phyloP scores from a whole-genome alignment of 2,113 vertebrate genomes.

The Hippocampus mohnikei region DNA sequence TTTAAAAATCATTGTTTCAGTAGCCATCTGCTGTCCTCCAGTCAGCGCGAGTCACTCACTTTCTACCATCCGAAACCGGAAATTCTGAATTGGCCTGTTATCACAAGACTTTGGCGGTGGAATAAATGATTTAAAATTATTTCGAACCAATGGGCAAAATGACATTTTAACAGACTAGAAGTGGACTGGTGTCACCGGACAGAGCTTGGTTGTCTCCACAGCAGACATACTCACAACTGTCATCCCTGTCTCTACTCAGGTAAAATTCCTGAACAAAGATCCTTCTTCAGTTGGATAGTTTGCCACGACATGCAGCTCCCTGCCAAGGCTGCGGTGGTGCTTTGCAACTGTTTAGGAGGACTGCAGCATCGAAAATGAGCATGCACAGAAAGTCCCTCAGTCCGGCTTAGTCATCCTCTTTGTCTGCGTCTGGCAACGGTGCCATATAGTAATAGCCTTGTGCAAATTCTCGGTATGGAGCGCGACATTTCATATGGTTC shows the following conservation, averaged over 20 bases:
- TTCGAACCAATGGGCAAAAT: neutral
- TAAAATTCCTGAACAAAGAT: slow-evolving; percentile 56
- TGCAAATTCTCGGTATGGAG: slow-evolving; percentile 24
- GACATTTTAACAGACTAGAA: neutral
- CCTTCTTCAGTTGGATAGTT: slow-evolving; percentile 55
- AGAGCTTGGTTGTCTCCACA: neutral
- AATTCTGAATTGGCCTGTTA: no score
- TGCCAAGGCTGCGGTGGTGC: slow-evolving; percentile 54
- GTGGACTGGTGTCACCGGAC: neutral
- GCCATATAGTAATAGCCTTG: slow-evolving; percentile 55
- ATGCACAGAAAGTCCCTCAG: slow-evolving; percentile 58
- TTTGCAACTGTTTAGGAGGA: slow-evolving; percentile 54
- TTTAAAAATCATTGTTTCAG: no score
- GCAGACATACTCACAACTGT: slow-evolving; percentile 43
- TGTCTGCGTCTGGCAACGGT: slow-evolving; percentile 52
- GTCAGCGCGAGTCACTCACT: no score
- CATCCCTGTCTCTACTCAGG: slow-evolving; percentile 26
- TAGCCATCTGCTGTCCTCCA: no score
- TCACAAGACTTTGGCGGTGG: neutral
- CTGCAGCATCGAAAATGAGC: slow-evolving; percentile 55
- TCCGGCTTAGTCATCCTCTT: slow-evolving; percentile 65
- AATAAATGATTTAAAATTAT: neutral
- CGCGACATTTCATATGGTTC: slow-evolving; percentile 60
- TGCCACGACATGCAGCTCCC: slow-evolving; percentile 22
- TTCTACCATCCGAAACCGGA: no score